Conservation (phyloP, 2,888 invertebrate genomes). For the Rhagonycha fulva region DNA sequence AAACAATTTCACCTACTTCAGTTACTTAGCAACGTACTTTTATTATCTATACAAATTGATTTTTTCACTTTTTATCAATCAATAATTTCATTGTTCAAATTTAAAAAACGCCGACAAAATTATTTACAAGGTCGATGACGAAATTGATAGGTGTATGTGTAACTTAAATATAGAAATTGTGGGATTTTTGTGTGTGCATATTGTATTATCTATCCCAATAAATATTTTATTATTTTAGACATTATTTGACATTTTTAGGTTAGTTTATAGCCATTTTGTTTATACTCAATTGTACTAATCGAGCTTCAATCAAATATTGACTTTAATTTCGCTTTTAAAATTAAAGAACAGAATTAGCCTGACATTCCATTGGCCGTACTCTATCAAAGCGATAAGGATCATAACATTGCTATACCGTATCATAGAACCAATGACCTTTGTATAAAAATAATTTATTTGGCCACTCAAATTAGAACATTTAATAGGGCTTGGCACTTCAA, state of each 20-base stretch:
- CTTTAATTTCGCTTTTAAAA: not conserved
- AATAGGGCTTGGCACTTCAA: not conserved
- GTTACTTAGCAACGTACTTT: conserved; percentile 13
- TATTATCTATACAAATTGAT: conserved; percentile 13
- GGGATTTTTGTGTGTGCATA: not conserved
- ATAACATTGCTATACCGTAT: not conserved
- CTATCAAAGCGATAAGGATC: not conserved
- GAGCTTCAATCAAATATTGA: not conserved
- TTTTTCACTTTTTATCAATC: not conserved
- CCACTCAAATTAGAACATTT: not conserved
- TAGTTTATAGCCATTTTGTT: not conserved
- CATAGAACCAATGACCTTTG: not conserved
- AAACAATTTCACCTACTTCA: not conserved
- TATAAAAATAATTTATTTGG: not conserved
- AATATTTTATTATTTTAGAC: not conserved
- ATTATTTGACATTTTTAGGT: not conserved
- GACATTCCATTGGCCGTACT: not conserved
- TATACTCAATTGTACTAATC: not conserved
- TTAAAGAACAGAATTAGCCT: no score
- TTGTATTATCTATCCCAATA: not conserved
- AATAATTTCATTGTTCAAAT: not conserved
- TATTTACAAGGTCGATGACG: not conserved
- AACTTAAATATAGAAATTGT: not conserved
- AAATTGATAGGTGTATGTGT: not conserved
- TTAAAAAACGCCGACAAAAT: not conserved